phyloP scores from a whole-genome alignment of 2,113 vertebrate species.

The Megalops atlanticus region DNA sequence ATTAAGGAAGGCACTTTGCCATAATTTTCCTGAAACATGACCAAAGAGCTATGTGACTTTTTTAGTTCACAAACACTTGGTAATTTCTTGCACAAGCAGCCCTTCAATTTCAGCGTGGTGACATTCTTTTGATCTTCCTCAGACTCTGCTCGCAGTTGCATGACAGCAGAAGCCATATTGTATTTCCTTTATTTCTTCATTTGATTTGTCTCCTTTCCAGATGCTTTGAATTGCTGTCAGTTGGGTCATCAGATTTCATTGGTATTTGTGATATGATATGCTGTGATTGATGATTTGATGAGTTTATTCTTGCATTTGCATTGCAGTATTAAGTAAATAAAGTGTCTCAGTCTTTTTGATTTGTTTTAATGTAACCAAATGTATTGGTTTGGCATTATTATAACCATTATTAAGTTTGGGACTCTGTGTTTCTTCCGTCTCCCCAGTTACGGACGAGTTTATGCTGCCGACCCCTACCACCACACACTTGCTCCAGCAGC shows the following conservation, averaged over 20 bases:
- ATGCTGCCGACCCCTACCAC: constrained; percentile 99
- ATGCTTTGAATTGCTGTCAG: constrained; percentile 38
- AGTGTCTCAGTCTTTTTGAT: constrained; percentile 18
- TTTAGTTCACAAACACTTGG: constrained; percentile 22
- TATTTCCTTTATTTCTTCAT: constrained; percentile 38
- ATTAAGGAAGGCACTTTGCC: not conserved
- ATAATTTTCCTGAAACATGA: not conserved
- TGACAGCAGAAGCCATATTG: constrained; percentile 41
- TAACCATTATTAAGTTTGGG: not conserved
- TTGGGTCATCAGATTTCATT: constrained; percentile 27
- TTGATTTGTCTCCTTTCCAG: constrained; percentile 30
- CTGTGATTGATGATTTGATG: constrained; percentile 19
- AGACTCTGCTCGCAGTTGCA: constrained; percentile 39
- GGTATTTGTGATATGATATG: constrained; percentile 5
- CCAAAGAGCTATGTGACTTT: not conserved
- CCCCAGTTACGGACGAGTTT: constrained; percentile 98
- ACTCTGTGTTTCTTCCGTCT: constrained; percentile 54
- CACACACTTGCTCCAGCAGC: constrained; percentile 98
- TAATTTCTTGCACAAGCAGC: constrained; percentile 31
- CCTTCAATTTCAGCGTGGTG: constrained; percentile 22
- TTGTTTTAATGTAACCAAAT: no score
- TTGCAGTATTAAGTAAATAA: not conserved
- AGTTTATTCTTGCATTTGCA: constrained; percentile 20
- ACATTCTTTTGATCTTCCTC: constrained; percentile 22
- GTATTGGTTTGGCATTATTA: constrained; percentile 16